phyloP scores from a whole-genome alignment of 2,797 vertebrate species.

The Adrianichthys oophorus region DNA sequence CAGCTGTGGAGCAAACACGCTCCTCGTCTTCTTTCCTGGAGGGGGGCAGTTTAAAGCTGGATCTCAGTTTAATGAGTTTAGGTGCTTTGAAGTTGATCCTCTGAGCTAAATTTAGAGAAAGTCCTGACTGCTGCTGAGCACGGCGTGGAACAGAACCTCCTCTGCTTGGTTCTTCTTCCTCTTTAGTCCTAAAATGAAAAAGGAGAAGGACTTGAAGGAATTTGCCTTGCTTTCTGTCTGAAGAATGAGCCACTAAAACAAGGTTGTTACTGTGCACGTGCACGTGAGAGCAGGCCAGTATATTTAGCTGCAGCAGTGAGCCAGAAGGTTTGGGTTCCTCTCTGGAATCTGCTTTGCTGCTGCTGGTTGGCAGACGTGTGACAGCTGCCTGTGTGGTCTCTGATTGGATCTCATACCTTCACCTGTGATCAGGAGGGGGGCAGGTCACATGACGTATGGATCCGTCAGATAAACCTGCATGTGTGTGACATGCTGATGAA shows the following conservation, averaged over 20 bases:
- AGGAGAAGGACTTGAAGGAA: constrained; percentile 21
- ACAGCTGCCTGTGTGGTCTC: no score
- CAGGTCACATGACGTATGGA: no score
- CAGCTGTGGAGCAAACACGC: constrained; percentile 3
- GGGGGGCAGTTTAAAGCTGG: not conserved
- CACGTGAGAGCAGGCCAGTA: constrained; percentile 52
- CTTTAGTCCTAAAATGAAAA: constrained; percentile 3
- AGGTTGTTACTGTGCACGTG: constrained; percentile 48
- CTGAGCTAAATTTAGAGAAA: constrained; percentile 64
- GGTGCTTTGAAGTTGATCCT: constrained; percentile 12
- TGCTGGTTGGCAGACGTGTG: no score
- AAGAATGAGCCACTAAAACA: constrained; percentile 67
- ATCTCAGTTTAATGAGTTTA: not conserved
- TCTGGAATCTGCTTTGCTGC: no score
- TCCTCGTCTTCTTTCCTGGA: not conserved
- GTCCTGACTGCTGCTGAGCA: constrained; percentile 51
- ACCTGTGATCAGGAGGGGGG: no score
- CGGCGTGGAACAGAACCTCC: constrained; percentile 29
- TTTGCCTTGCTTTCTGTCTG: constrained; percentile 45
- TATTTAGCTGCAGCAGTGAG: constrained; percentile 76
- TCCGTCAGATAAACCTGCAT: no score
- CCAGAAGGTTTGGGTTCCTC: constrained; percentile 38
- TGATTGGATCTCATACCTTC: no score
- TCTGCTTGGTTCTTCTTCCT: not conserved
- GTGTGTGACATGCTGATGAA: no score